These are phyloP conservation scores for Frankliniella fusca DNA, from an alignment of 2,888 invertebrate genomes.

Conservation along the genomic window DNA sequence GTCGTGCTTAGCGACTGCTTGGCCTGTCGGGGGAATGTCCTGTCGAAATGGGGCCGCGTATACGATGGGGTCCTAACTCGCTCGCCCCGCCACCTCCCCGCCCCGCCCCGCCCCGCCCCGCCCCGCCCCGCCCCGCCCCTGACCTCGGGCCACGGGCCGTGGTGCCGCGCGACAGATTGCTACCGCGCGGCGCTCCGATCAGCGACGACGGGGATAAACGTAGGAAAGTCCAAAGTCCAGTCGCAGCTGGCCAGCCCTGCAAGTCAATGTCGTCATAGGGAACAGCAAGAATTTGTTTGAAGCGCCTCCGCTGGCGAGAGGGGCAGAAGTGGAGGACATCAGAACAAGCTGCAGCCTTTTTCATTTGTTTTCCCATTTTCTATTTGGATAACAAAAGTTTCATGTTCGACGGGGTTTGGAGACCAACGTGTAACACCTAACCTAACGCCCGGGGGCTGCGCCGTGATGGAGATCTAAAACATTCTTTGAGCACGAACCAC, in stretches of 20 bases:
- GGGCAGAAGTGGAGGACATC: constrained; percentile 30
- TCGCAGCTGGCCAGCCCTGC: constrained; percentile 30
- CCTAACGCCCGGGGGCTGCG: too few species aligned
- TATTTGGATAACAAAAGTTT: too few species aligned
- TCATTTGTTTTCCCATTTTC: too few species aligned
- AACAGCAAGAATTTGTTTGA: constrained; percentile 32
- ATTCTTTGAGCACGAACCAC: too few species aligned
- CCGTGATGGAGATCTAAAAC: too few species aligned
- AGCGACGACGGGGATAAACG: constrained; percentile 29
- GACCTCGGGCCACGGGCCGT: constrained; percentile 25
- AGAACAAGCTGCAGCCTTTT: not conserved
- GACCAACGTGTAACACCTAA: too few species aligned
- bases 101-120: constrained; percentile 30
- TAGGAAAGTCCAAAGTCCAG: constrained; percentile 29
- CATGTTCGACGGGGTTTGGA: too few species aligned
- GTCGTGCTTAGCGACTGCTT: too few species aligned
- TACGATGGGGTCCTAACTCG: not conserved
- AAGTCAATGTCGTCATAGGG: constrained; percentile 33
- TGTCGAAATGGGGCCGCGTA: constrained; percentile 6
- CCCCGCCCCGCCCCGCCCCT: constrained; percentile 24
- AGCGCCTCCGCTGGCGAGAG: too few species aligned
- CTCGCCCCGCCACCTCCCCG: constrained; percentile 29
- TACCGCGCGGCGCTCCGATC: constrained; percentile 32
- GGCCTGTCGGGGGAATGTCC: constrained; percentile 9
- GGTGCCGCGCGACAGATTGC: constrained; percentile 32